These are phyloP conservation scores for Burhinus bistriatus DNA, from an alignment of 2,113 vertebrate genomes.

Conservation along the genomic window DNA sequence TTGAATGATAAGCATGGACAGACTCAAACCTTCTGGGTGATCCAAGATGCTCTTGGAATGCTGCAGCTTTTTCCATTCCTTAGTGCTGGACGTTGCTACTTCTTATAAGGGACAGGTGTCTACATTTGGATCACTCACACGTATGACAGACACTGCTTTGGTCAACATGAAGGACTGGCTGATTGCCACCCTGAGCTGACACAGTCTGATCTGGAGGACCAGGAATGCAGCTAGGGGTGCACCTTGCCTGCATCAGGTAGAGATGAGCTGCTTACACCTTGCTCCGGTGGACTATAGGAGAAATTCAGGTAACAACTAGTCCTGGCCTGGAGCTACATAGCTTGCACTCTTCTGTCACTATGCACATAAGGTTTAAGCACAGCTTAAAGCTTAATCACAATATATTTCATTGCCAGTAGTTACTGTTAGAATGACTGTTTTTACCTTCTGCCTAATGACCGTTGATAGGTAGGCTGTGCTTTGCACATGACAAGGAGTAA, in stretches of 20 bases:
- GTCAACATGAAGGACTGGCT: background rate
- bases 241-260: background rate
- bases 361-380: background rate
- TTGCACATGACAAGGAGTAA: background rate
- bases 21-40: background rate
- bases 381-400: background rate
- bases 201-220: background rate
- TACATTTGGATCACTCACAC: background rate
- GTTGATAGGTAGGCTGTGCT: background rate
- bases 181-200: background rate
- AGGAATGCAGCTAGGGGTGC: background rate
- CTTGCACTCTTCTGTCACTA: background rate
- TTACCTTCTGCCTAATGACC: background rate
- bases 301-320: background rate
- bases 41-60: background rate
- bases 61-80: background rate
- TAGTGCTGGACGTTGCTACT: background rate
- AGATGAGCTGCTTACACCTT: background rate
- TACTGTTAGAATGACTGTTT: background rate
- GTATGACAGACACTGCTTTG: background rate
- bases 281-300: background rate
- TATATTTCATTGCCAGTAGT: background rate
- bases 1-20: background rate
- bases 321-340: background rate
- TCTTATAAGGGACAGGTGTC: background rate